Conservation (phyloP, 2,797 vertebrate genomes). For the Pseudochirops corinnae region DNA sequence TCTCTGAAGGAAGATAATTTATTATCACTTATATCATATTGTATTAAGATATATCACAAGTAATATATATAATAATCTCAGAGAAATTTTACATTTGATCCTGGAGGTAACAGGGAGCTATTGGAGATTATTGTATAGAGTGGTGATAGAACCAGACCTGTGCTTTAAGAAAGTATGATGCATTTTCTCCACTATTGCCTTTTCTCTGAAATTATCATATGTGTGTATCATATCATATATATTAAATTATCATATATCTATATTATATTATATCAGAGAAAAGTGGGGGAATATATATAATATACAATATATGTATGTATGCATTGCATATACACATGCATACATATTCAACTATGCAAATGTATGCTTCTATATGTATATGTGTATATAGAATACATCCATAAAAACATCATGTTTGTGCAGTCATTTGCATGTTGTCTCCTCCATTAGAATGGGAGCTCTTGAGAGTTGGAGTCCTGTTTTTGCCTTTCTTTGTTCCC, state of each 20-base stretch:
- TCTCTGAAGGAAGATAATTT: not conserved
- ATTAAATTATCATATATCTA: not conserved
- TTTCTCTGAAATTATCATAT: not conserved
- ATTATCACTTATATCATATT: not conserved
- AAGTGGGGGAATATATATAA: not conserved
- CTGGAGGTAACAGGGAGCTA: not conserved
- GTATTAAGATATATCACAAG: not conserved
- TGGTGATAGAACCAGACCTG: not conserved
- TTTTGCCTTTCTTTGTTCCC: not conserved
- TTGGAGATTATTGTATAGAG: not conserved
- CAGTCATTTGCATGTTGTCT: not conserved
- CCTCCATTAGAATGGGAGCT: not conserved
- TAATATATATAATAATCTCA: not conserved
- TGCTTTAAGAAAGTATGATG: not conserved
- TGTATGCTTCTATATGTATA: not conserved
- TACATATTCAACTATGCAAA: not conserved
- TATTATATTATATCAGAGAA: not conserved
- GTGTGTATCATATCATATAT: not conserved
- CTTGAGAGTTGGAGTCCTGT: not conserved
- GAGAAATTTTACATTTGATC: not conserved
- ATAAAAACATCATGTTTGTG: not conserved
- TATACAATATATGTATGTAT: not conserved
- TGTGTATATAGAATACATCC: not conserved
- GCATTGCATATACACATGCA: not conserved
- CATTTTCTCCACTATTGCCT: not conserved